Evolutionary conservation across 2,888 invertebrate species (phyloP), one percentile per base, ranked within the genome.

Genomic region (Hirtodrosophila duncani): DNA sequence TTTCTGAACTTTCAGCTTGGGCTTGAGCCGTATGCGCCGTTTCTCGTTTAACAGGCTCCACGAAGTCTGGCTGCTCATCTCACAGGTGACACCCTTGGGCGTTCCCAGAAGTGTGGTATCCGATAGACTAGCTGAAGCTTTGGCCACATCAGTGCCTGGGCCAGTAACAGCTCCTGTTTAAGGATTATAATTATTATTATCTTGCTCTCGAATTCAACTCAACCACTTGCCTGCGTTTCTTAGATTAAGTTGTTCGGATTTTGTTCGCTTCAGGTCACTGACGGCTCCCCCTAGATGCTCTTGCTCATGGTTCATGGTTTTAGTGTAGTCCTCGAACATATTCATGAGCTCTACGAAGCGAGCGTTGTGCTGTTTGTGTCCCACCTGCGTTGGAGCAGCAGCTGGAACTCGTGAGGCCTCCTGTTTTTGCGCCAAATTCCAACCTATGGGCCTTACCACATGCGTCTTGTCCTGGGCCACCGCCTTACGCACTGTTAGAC

Each of bases 331-430:
- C 18, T 78, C 71, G 6, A 74, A 63, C 3, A 70, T 41, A 10
- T 48, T 53, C 3, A 78, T 49, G 3, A 74, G 57, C 26, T 74
- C 70, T 1, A 31, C 41, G 17, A 74, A 74, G 0, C 68, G 63
- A 20, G 66, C 51, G 6, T 38, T 59, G n/a, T 78, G 78, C 14
- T 61, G 55, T 11, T 48, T 48, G 38, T 70, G 67, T 8, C 53
- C 70, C 3, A 58, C 39, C 3, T 67, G 59, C n/a, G 57, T 37
- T 7, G 60, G 60, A n/a, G 18, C 5, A 24, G 18, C 30, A 63
- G 11, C 14, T 24, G 3, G 38, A 17, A 1, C 9, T 8, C 3
- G 24, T 1, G 8, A 16, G 10, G 2, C 13, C 14, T 9, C 33
- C 3, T 5, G 10, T 14, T 10, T 8, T 9, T 4, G 18, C 7